Base-by-base conservation (phyloP, 2,113 vertebrate genomes). In the Dipodomys spectabilis region DNA sequence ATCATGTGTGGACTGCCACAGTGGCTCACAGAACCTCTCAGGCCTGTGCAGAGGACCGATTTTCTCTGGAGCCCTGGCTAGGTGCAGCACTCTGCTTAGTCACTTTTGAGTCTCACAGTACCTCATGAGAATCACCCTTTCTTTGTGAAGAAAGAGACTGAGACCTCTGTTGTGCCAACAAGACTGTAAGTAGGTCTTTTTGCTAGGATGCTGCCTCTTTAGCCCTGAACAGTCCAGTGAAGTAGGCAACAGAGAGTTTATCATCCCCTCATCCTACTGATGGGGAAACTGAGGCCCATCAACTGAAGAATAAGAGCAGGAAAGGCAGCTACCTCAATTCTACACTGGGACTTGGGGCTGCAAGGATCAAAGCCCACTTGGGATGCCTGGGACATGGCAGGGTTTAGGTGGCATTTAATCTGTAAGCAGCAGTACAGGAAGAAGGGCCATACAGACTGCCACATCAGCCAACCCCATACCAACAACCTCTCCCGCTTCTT, bases 1-100 rank as follows among this genome's bases (percentile, higher is more conserved):
- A 7, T 7, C 4, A 0, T 16, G 7, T 0, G 44, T 23, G 25
- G n/a, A 22, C 0, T 12, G 0, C 25, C 44, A 7, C 32, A 0
- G 16, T 0, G 10, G 90, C 45, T 49, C 15, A 20, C 72, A 22
- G 0, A 7, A 35, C n/a, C 75, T 44, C 20, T 25, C 13, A 0
- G 1, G 0, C 8, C 74, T 0, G 44, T 12, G 83, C 22, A 2
- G 2, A 19, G 64, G 35, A n/a, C 1, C 6, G 28, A 27, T 25
- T 13, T 23, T 28, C 73, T 64, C 3, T 0, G 0, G 8, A 44
- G 10, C 4, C 1, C 32, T n/a, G 28, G 28, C 68, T 23, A 0
- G 3, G 5, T 7, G 2, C 13, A 5, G 49, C 25, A 10, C 30
- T 18, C 6, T 1, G 53, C 71, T 53, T 0, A 28, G 28, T 27